Evolutionary conservation across 2,113 vertebrate species (phyloP).

Genomic region (Eretmochelys imbricata): DNA sequence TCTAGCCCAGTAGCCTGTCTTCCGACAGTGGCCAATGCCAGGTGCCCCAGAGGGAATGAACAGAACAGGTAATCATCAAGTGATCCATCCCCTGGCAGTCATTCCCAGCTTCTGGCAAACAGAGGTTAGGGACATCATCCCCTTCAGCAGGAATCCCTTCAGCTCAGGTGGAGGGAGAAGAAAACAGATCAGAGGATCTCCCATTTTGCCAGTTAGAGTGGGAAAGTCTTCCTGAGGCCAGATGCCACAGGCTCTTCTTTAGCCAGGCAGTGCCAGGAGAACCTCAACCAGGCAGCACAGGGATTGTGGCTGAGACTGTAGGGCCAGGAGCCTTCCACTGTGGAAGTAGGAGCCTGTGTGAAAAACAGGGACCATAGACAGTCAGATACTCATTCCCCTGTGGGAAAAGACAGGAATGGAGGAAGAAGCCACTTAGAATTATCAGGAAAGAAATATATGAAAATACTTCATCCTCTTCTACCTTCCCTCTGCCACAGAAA

Average conservation of each 20-base stretch:
- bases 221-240: neutral
- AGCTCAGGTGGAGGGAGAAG: neutral
- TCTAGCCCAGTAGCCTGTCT: no score
- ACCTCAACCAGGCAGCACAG: neutral
- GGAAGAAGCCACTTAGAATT: neutral
- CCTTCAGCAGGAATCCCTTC: neutral
- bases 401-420: neutral
- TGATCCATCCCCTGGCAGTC: no score
- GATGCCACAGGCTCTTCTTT: no score
- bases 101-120: no score
- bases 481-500: neutral
- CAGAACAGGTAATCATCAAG: no score
- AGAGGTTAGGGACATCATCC: no score
- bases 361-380: neutral
- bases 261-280: neutral
- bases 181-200: neutral
- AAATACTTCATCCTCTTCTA: neutral
- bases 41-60: no score
- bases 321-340: neutral
- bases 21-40: no score
- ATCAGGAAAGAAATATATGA: neutral
- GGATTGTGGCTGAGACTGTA: no score
- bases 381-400: neutral
- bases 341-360: neutral
- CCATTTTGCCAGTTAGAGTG: neutral